phyloP scores from a whole-genome alignment of 1,140 invertebrate genomes.

The Trichonephila inaurata region DNA sequence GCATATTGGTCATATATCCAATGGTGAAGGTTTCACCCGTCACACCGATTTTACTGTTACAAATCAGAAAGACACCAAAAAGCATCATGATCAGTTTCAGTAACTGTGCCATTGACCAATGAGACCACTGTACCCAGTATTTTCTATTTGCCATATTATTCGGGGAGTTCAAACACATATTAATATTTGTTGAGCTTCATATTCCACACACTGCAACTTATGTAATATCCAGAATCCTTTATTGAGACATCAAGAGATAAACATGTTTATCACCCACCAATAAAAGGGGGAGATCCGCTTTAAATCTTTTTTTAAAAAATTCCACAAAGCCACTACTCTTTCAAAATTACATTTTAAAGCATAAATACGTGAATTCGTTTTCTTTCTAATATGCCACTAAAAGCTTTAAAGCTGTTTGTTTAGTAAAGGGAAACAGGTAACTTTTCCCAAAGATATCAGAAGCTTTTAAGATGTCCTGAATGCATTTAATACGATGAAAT shows the following conservation, averaged over 20 bases:
- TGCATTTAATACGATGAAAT: conserved; percentile 11
- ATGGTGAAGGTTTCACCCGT: conserved; percentile 57
- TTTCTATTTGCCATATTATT: background rate
- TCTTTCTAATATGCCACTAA: background rate
- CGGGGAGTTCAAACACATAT: background rate
- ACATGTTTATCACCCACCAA: no score
- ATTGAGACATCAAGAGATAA: no score
- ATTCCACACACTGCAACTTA: no score
- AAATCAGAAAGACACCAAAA: background rate
- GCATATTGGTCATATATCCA: conserved; percentile 73
- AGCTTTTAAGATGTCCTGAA: conserved; percentile 2
- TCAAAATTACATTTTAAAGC: background rate
- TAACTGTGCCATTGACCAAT: background rate
- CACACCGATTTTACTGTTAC: background rate
- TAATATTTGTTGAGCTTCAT: background rate
- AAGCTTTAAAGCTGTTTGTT: conserved; percentile 12
- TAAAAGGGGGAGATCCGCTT: no score
- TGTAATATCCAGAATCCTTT: no score
- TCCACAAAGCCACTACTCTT: no score
- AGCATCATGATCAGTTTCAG: background rate
- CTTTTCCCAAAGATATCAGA: background rate
- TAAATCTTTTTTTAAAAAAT: no score
- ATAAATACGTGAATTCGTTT: background rate
- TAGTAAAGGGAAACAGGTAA: background rate
- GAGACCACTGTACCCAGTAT: conserved; percentile 12